Base-by-base conservation (phyloP, 2,888 invertebrate species). In the Itoplectis maculator region DNA sequence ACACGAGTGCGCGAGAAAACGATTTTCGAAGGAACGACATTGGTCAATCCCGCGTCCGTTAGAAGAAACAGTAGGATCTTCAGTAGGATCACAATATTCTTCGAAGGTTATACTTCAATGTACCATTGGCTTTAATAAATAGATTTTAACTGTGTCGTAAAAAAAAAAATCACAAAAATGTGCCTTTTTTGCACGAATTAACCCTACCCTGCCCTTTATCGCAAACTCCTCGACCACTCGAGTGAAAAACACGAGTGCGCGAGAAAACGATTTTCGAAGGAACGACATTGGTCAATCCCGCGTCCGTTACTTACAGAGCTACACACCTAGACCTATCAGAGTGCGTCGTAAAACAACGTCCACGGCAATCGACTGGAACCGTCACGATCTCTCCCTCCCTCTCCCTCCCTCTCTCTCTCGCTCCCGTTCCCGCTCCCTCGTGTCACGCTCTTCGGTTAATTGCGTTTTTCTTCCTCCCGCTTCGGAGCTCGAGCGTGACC, bases 381-480 rank as follows among this genome's bases (percentile, higher is more conserved):
- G 56, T 56, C 76, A 54, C 54, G 42, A 65, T 15, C 65, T 42
- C 40, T 66, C 29, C 13, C 51, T 37, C 51, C 37, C 40, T 49
- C 15, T 18, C 8, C 18, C n/a, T n/a, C n/a, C n/a, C n/a, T n/a
- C n/a, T n/a, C n/a, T n/a, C n/a, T n/a, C n/a, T n/a, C n/a, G n/a
- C n/a, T n/a, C n/a, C 15, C 63, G 54, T 42, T 66, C 29, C 13
- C 51, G 37, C 51, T 37, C 40, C 37, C 18, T 23, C 9, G 29
- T 29, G 29, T 29, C 29, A 29, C 59, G 29, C 20, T 65, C 42
- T 59, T 68, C 20, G 68, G 51, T 77, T 69, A 40, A 65, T 61
- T 77, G 51, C 11, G 61, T 40, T 66, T 75, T 69, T 76, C 9
- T 40, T 66, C 65, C 61, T 76, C n/a, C 61, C 61, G 76, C 37